Base-by-base conservation (phyloP, 2,888 invertebrate genomes). In the Stenichneumon culpator region DNA sequence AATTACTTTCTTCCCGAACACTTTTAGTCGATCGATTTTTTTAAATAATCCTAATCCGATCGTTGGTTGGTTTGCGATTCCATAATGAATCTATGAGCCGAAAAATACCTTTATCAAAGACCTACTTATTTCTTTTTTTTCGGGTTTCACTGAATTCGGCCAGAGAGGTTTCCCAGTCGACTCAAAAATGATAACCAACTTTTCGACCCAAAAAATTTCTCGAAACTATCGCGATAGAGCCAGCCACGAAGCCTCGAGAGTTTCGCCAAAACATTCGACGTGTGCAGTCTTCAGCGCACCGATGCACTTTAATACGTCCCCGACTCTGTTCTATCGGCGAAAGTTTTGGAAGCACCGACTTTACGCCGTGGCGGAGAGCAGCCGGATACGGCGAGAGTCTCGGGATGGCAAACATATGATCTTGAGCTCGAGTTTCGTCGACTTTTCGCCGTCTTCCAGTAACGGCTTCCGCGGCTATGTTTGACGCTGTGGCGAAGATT, bases 191-290 rank as follows among this genome's bases (percentile, higher is more conserved):
- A 70, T 72, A 60, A 44, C 39, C 7, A 32, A 54, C 54, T 65
- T 70, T 65, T 70, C 54, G 16, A 83, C 63, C 52, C 52, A 1
- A 70, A 83, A 77, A 57, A 75, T 75, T 65, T 65, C 2, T 7
- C 63, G n/a, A 57, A 70, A 75, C 74, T 75, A 65, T 75, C 70
- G 14, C 25, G 32, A 32, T 57, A 16, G 14, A 11, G 19, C 19
- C 2, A 57, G 57, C 25, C 11, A 7, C 32, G 44, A 47, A 69
- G 70, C 44, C 60, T 69, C 54, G n/a, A 36, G 63, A 79, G 54
- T 70, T 65, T 36, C 19, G 36, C 60, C 16, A 54, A 63, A 11
- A 19, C 9, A 47, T 63, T 65, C 74, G 63, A 65, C 36, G 3
- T n/a, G 36, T 14, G 14, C 36, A 60, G 5, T 63, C 28, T 77